Evolutionary conservation across 53 echinoderm and acorn worm species (phyloP), one percentile per base, ranked within the genome.

Genomic region (Antedon mediterranea): DNA sequence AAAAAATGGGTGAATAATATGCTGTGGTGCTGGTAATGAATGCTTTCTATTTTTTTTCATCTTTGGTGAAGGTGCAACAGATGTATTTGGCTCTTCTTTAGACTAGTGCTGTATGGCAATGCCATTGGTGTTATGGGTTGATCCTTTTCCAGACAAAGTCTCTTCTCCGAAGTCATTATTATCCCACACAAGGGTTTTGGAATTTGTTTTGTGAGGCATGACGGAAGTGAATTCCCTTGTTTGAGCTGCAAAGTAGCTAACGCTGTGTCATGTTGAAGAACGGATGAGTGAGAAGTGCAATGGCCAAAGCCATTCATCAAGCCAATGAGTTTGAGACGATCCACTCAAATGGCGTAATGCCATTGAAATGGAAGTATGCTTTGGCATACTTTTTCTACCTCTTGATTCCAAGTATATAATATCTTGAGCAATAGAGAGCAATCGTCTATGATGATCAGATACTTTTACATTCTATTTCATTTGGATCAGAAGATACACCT

Each of bases 291-390:
- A 14, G 88, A 88, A 4, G 73, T 72, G 44, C 91, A 83, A 77
- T 88, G 84, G 29, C 91, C 91, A 74, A 91, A 78, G 26, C 91
- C 87, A 82, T 91, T 91, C 8, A 88, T 83, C 28, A 91, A 37
- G 0, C 82, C 81, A 79, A 91, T 71, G 14, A 91, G 73, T 43
- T n/a, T 80, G 41, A 5, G 85, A 74, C 71, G 91, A 91, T 5
- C 85, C 88, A 32, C 88, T 85, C 74, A 91, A 74, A 74, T 88
- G 88, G 31, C 91, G 82, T 71, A 88, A 18, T 57, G 88, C 84
- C 91, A 88, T 85, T 43, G 83, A 83, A 7, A 88, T 81, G 4
- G 88, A 82, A 28, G 73, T 71, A 15, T 88, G 91, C 31, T 88
- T 84, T 18, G 90, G 87, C 85, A 83, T 82, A 44, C 79, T 32